Conservation (phyloP, 2,797 vertebrate genomes). For the Knipowitschia caucasica region DNA sequence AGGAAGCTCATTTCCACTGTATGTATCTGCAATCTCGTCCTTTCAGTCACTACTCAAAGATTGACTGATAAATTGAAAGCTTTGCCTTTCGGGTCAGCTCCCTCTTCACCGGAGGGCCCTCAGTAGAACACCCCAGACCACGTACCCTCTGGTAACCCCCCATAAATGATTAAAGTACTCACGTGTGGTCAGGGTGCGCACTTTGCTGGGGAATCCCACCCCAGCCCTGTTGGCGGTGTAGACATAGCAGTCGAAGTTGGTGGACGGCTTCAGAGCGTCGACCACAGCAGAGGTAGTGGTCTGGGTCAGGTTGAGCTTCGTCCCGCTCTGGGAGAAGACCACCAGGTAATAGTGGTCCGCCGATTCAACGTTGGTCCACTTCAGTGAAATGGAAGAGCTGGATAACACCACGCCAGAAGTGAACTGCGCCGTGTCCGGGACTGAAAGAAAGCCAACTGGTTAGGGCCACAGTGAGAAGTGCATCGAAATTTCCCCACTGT, state of each 20-base stretch:
- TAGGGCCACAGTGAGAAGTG: too few species aligned
- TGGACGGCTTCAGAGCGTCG: slow-evolving; percentile 49
- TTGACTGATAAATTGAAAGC: too few species aligned
- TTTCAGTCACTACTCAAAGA: too few species aligned
- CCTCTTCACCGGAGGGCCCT: too few species aligned
- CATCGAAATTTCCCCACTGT: too few species aligned
- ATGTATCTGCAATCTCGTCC: too few species aligned
- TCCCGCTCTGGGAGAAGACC: slow-evolving; percentile 31
- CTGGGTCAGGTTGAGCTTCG: slow-evolving; percentile 39
- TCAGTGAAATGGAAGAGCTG: slow-evolving; percentile 59
- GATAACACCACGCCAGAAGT: slow-evolving; percentile 39
- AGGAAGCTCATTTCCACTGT: too few species aligned
- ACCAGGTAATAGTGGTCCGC: slow-evolving; percentile 57
- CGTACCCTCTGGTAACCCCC: too few species aligned
- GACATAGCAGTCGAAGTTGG: slow-evolving; percentile 65
- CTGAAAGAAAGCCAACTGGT: slow-evolving; percentile 48
- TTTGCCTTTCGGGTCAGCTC: too few species aligned
- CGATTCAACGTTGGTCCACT: slow-evolving; percentile 60
- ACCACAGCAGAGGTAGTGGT: slow-evolving; percentile 36
- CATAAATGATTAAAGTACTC: slow-evolving; percentile 41
- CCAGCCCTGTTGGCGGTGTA: slow-evolving; percentile 68
- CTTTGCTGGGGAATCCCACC: slow-evolving; percentile 59
- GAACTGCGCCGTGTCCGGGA: slow-evolving; percentile 70
- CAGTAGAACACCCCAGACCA: too few species aligned
- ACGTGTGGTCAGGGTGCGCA: slow-evolving; percentile 71